Base-by-base conservation (phyloP, 2,797 vertebrate genomes). In the Pteronotus mesoamericanus region DNA sequence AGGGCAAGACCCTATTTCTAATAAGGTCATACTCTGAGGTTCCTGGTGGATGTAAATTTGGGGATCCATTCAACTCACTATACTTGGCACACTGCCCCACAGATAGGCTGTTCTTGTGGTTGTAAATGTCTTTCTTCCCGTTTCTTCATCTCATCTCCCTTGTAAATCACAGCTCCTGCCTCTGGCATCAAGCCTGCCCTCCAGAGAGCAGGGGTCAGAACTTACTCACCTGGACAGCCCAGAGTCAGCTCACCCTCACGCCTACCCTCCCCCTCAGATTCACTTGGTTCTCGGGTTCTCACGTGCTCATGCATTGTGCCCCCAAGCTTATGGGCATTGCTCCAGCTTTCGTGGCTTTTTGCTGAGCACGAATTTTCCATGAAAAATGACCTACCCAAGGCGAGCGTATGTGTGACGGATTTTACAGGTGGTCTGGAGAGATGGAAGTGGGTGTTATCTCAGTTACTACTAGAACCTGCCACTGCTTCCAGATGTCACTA, bases 271-370 rank as follows among this genome's bases (percentile, higher is more conserved):
- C 14, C 3, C 5, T 10, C 18, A 22, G 22, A 68, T n/a, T n/a
- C n/a, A 57, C 61, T 64, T 32, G 9, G 14, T 16, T 57, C n/a
- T 26, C 55, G 32, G 80, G 53, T 37, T 51, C 46, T 34, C 4
- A 0, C 1, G 9, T 39, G 24, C 22, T 68, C 46, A 1, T 24
- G 3, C 24, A 24, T 32, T 4, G 5, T 34, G 39, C 7, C 32
- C 51, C 14, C 66, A 9, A 15, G 39, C 8, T 34, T 26, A 24
- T 26, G 55, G 37, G 42, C 44, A 9, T 19, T 7, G 55, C 15
- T 15, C 39, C 34, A 29, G 12, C 16, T 75, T 22, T n/a, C 68
- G 37, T 11, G 15, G 15, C 21, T 32, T 55, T 37, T 34, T 68
- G 53, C 57, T 55, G 39, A n/a, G 46, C 59, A 4, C 68, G 69